Conservation (phyloP, 2,113 vertebrate species). For the Xiphorhynchus elegans region DNA sequence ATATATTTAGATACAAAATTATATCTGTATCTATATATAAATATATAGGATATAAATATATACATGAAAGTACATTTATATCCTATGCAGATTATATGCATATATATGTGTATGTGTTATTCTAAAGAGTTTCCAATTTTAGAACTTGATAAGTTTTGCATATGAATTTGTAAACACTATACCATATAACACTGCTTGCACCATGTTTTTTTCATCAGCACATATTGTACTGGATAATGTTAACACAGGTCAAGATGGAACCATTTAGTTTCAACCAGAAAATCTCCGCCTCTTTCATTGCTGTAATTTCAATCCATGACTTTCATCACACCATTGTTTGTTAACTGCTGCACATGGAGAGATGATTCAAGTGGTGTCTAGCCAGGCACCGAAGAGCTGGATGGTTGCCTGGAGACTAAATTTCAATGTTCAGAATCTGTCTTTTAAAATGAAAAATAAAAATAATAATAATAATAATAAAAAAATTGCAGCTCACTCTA, state of each 20-base stretch:
- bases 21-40: neutral
- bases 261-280: neutral
- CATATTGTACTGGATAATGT: neutral
- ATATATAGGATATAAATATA: too few species aligned
- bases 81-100: neutral
- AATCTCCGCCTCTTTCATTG: neutral
- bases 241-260: neutral
- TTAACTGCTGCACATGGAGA: neutral
- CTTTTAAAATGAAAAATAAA: neutral
- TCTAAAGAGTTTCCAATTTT: neutral
- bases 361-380: conserved; percentile 35
- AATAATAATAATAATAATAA: neutral
- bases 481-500: neutral
- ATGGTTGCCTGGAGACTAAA: conserved; percentile 61
- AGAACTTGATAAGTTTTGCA: neutral
- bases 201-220: neutral
- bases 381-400: neutral
- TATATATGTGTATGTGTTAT: neutral
- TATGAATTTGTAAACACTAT: neutral
- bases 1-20: neutral
- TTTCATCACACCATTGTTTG: neutral
- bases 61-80: neutral
- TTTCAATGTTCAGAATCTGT: neutral
- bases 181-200: neutral
- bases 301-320: neutral